A percentile compares a stretch with the other conserved stretches of the same genome.
These are phyloP conservation scores for Volucella inanis DNA, from an alignment of 2,888 invertebrate species.

Conservation along the genomic window DNA sequence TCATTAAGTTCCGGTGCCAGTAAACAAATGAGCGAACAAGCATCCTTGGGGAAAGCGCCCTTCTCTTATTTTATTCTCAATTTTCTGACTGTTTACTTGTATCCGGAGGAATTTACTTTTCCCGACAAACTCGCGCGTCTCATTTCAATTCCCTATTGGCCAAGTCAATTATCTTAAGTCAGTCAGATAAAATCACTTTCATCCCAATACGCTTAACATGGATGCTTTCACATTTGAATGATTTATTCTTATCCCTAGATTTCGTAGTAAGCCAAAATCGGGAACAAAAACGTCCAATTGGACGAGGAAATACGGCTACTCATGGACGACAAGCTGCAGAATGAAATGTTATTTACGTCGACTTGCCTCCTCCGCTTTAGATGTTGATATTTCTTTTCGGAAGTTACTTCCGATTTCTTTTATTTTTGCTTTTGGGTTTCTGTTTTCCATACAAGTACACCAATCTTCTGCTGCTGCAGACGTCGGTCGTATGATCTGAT, in stretches of 20 bases:
- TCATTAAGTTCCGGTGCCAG: too few relatives aligned
- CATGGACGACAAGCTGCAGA: too few relatives aligned
- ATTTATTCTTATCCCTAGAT: conserved; percentile 62
- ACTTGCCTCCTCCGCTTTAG: conserved; percentile 38
- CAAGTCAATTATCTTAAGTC: conserved; percentile 42
- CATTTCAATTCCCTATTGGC: not conserved
- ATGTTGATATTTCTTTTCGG: conserved; percentile 62
- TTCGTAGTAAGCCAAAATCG: not conserved
- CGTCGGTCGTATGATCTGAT: too few relatives aligned
- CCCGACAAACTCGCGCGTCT: not conserved
- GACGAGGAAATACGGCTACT: conserved; percentile 36
- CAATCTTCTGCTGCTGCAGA: too few relatives aligned
- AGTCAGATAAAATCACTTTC: conserved; percentile 52
- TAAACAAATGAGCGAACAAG: too few relatives aligned
- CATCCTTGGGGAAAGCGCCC: too few relatives aligned
- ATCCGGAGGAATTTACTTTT: too few relatives aligned
- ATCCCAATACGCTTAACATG: conserved; percentile 46
- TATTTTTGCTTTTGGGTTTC: not conserved
- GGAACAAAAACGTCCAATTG: conserved; percentile 15
- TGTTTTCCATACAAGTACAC: not conserved
- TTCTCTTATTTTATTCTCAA: too few relatives aligned
- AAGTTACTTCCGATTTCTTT: conserved; percentile 35
- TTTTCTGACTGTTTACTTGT: too few relatives aligned
- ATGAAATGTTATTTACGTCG: conserved; percentile 62
- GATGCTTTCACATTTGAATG: conserved; percentile 71